Percentiles rank a stretch among this genome's conserved stretches.
phyloP scores from a whole-genome alignment of 1,140 invertebrate genomes.

The Mesaphorura yosii region DNA sequence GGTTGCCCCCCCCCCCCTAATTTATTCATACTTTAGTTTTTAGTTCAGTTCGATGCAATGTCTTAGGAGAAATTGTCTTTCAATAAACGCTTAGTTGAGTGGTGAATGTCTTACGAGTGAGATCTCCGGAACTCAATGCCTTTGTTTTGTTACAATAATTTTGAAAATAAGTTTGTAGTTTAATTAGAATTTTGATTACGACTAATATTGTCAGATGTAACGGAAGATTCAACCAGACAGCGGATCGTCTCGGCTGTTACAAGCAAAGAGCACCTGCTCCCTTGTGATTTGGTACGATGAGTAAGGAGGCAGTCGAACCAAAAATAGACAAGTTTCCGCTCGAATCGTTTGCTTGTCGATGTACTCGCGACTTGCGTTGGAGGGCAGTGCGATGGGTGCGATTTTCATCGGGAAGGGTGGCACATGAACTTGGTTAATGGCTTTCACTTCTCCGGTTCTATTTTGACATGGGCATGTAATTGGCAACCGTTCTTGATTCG shows the following conservation, averaged over 20 bases:
- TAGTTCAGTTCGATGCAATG: no score
- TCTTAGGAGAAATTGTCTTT: no score
- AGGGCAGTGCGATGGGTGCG: conserved; percentile 9
- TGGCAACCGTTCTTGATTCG: conserved; percentile 13
- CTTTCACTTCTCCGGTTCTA: background rate
- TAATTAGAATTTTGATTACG: no score
- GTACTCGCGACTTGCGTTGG: background rate
- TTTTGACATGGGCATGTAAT: conserved; percentile 13
- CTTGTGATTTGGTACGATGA: conserved; percentile 9
- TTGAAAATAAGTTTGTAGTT: no score
- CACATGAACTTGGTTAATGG: background rate
- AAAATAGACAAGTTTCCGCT: conserved; percentile 14
- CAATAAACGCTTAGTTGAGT: no score
- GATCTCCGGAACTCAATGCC: no score
- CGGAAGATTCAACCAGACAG: conserved; percentile 13
- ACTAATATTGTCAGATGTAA: no score
- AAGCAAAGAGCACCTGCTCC: conserved; percentile 6
- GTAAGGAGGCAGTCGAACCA: conserved; percentile 13
- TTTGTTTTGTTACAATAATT: no score
- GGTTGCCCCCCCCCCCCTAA: no score
- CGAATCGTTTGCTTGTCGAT: conserved; percentile 10
- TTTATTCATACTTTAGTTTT: no score
- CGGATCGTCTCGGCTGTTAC: conserved; percentile 12
- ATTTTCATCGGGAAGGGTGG: conserved; percentile 21
- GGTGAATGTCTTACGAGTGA: no score